Conservation (phyloP, 2,888 invertebrate genomes). For the Chloroclysta siterata region DNA sequence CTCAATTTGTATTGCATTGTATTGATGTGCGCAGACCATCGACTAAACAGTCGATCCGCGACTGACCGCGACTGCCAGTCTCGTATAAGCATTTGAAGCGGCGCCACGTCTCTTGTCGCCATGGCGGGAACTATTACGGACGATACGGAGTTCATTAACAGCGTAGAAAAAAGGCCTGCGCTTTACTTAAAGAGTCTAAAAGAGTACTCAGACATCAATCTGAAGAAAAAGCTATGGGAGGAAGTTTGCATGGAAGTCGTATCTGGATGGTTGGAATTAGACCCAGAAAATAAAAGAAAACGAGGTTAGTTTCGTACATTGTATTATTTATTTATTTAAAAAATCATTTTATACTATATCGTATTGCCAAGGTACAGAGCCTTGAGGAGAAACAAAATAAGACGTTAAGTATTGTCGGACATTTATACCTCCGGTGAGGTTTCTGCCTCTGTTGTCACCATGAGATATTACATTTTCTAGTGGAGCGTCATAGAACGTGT, state of each 20-base stretch:
- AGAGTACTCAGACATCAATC: constrained; percentile 35
- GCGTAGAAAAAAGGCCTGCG: constrained; percentile 15
- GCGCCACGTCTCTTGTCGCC: no score
- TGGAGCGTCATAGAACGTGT: constrained; percentile 25
- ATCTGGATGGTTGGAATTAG: constrained; percentile 21
- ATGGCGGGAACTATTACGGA: no score
- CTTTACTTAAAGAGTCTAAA: constrained; percentile 34
- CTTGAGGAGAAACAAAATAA: constrained; percentile 19
- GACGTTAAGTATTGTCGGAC: constrained; percentile 31
- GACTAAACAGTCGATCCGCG: no score
- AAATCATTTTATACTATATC: constrained; percentile 18
- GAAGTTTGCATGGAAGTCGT: constrained; percentile 17
- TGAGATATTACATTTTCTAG: constrained; percentile 18
- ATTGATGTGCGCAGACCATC: no score
- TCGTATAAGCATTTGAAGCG: no score
- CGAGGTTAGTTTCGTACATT: constrained; percentile 13
- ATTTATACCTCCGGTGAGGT: constrained; percentile 25
- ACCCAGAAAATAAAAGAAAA: constrained; percentile 17
- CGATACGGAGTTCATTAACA: no score
- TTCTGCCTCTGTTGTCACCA: constrained; percentile 20
- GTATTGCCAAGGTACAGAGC: constrained; percentile 17
- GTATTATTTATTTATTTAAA: constrained; percentile 19
- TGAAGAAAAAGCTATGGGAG: constrained; percentile 30
- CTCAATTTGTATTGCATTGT: no score
- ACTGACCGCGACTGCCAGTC: no score